A percentile compares a stretch with the other conserved stretches of the same genome.
Evolutionary conservation across 1,140 invertebrate species (phyloP).

Genomic region (Calephelis virginiensis): DNA sequence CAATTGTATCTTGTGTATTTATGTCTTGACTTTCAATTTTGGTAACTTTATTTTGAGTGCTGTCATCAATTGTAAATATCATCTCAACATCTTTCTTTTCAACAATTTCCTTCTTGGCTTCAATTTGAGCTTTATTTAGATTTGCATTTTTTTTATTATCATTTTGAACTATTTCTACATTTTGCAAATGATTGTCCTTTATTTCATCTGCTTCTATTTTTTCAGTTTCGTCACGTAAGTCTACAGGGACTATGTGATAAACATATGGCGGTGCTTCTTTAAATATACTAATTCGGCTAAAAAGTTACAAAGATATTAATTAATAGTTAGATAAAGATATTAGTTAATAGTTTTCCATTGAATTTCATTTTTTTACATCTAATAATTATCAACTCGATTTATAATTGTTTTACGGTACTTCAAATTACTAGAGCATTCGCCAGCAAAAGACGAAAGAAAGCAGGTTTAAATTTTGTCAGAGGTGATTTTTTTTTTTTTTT

Average conservation of each 20-base stretch:
- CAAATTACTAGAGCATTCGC: no score
- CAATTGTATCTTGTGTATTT: background rate
- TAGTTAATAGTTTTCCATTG: no score
- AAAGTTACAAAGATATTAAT: background rate
- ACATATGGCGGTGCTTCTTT: constrained; percentile 42
- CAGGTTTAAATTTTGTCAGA: no score
- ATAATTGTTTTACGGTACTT: no score
- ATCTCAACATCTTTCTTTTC: background rate
- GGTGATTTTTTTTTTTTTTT: no score
- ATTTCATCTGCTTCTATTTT: background rate
- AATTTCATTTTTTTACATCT: no score
- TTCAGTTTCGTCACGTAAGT: constrained; percentile 29
- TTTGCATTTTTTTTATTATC: constrained; percentile 9
- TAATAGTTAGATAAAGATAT: no score
- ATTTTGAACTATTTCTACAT: constrained; percentile 1
- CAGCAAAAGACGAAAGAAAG: no score
- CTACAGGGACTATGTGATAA: constrained; percentile 39
- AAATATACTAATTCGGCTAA: constrained; percentile 40
- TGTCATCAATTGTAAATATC: background rate
- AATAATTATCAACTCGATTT: no score
- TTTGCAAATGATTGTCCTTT: background rate
- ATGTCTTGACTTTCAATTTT: background rate
- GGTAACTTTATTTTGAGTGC: background rate
- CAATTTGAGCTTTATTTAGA: background rate
- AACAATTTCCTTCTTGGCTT: background rate